Conservation (phyloP, 2,113 vertebrate species). For the Lynx canadensis region DNA sequence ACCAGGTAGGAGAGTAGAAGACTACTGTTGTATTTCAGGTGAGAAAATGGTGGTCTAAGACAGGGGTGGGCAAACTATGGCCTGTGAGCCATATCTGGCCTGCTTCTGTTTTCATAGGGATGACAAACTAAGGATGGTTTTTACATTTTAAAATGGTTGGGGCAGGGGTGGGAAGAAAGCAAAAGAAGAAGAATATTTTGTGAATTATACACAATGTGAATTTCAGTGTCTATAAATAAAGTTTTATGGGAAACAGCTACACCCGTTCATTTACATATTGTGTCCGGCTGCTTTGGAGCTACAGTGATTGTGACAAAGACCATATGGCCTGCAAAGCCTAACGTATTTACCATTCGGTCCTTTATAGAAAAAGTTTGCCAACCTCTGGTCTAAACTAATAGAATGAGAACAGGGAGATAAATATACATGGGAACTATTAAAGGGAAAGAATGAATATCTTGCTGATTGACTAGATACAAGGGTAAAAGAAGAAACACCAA, state of each 20-base stretch:
- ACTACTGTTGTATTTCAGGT: not conserved
- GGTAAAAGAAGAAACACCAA: not conserved
- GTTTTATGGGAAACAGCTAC: not conserved
- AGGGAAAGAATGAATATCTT: not conserved
- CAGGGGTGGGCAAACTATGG: not conserved
- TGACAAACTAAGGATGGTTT: not conserved
- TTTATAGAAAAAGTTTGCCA: not conserved
- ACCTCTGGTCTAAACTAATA: not conserved
- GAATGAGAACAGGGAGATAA: not conserved
- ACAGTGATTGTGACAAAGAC: not conserved
- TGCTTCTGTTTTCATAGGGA: not conserved
- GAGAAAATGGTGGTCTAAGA: not conserved
- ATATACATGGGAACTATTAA: not conserved
- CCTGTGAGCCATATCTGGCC: not conserved
- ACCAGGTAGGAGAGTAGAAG: not conserved
- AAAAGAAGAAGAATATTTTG: not conserved
- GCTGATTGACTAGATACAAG: not conserved
- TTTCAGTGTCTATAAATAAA: conserved; percentile 4
- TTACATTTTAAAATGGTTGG: not conserved
- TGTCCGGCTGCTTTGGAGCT: not conserved
- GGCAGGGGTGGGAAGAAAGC: not conserved
- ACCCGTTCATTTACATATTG: not conserved
- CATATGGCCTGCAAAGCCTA: not conserved
- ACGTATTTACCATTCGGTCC: not conserved
- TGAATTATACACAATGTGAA: not conserved